Percentiles rank a stretch among this genome's conserved stretches.
These are phyloP conservation scores for Brassicogethes aeneus DNA, from an alignment of 2,888 invertebrate genomes.

Conservation along the genomic window DNA sequence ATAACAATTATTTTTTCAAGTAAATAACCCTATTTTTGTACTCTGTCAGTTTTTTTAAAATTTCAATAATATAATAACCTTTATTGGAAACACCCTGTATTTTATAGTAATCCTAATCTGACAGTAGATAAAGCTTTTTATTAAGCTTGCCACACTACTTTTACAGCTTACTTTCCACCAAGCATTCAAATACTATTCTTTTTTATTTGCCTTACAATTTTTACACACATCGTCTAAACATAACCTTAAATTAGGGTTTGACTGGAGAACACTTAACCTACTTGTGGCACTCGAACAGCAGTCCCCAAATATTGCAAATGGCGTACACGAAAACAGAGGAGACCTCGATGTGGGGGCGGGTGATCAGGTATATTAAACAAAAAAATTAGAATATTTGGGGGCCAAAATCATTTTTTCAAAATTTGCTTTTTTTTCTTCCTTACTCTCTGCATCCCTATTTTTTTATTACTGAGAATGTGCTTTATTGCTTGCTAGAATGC, in stretches of 20 bases:
- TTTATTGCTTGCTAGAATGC: slow-evolving; percentile 7
- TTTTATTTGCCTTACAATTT: neutral
- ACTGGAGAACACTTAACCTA: slow-evolving; percentile 98
- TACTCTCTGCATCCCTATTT: slow-evolving; percentile 3
- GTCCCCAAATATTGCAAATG: slow-evolving; percentile 89
- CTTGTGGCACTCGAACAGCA: slow-evolving; percentile 97
- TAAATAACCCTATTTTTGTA: too few species aligned
- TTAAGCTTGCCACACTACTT: neutral
- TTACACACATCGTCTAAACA: neutral
- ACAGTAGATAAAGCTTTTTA: too few species aligned
- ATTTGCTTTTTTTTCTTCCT: neutral
- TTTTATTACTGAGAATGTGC: slow-evolving; percentile 2
- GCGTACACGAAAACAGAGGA: slow-evolving; percentile 80
- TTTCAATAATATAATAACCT: too few species aligned
- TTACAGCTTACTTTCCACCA: too few species aligned
- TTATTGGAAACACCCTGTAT: too few species aligned
- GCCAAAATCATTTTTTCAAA: neutral
- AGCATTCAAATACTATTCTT: neutral
- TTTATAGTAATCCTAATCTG: too few species aligned
- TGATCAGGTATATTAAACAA: slow-evolving; percentile 72
- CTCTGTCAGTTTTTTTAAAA: too few species aligned
- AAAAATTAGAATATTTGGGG: slow-evolving; percentile 3
- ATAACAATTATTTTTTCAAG: too few species aligned
- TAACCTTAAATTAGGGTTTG: slow-evolving; percentile 93
- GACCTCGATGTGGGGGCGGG: slow-evolving; percentile 94